phyloP scores from a whole-genome alignment of 2,797 vertebrate species.

The Oreortyx pictus region DNA sequence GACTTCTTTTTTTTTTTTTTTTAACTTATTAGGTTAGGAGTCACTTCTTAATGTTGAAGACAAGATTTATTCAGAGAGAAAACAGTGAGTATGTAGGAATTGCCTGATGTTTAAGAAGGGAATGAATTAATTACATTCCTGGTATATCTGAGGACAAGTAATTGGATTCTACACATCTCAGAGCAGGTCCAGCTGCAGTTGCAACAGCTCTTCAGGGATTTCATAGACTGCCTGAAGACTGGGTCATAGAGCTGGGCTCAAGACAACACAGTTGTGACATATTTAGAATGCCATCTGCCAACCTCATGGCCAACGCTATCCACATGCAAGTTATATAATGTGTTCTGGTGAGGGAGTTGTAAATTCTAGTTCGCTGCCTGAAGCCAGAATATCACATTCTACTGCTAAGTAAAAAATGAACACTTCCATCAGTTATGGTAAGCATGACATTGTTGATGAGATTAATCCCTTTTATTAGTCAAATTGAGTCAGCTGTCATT shows the following conservation, averaged over 20 bases:
- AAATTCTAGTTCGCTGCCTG: neutral
- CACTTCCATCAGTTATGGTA: neutral
- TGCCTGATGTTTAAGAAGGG: neutral
- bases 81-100: neutral
- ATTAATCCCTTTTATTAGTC: neutral
- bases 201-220: neutral
- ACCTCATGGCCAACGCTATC: neutral
- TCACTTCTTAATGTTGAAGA: neutral
- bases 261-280: neutral
- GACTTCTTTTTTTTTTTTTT: fast-evolving
- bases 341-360: neutral
- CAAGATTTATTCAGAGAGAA: neutral
- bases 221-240: neutral
- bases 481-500: neutral
- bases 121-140: neutral
- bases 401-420: neutral
- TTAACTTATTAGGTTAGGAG: neutral
- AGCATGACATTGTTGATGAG: neutral
- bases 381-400: neutral
- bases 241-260: neutral
- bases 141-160: neutral
- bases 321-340: neutral
- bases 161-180: neutral
- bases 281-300: neutral
- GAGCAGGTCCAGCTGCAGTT: neutral